Conservation (phyloP, 2,113 vertebrate genomes). For the Psilopsiagon aymara region DNA sequence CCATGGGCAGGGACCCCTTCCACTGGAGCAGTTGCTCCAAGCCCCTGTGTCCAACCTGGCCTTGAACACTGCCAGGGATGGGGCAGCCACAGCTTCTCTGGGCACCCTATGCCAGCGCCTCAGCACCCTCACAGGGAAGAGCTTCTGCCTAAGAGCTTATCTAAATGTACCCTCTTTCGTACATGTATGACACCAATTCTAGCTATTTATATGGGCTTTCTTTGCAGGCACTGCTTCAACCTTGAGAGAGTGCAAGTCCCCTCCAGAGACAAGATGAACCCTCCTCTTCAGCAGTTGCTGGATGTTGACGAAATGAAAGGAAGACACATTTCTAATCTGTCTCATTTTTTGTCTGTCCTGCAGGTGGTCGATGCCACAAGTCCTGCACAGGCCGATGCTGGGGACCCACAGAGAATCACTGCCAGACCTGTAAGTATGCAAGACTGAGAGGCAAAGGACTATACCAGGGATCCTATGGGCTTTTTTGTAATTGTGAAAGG, state of each 20-base stretch:
- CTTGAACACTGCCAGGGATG: not conserved
- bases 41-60: not conserved
- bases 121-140: not conserved
- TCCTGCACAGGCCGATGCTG: slow-evolving; percentile 95
- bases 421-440: slow-evolving; percentile 90
- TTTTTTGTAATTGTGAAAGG: not conserved
- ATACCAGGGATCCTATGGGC: not conserved
- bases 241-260: not conserved
- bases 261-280: not conserved
- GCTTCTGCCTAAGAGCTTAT: not conserved
- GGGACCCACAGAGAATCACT: slow-evolving; percentile 92
- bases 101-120: not conserved
- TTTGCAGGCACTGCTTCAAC: not conserved
- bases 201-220: not conserved
- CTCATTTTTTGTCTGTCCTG: slow-evolving; percentile 11
- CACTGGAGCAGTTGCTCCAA: not conserved
- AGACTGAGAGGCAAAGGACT: not conserved
- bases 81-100: not conserved
- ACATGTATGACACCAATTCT: not conserved
- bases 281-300: not conserved
- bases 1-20: not conserved
- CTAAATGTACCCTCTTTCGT: not conserved
- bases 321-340: not conserved
- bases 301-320: not conserved
- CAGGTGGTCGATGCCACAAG: slow-evolving; percentile 92